Evolutionary conservation across 2,797 vertebrate genomes (phyloP).

Genomic region (Potorous gilbertii): DNA sequence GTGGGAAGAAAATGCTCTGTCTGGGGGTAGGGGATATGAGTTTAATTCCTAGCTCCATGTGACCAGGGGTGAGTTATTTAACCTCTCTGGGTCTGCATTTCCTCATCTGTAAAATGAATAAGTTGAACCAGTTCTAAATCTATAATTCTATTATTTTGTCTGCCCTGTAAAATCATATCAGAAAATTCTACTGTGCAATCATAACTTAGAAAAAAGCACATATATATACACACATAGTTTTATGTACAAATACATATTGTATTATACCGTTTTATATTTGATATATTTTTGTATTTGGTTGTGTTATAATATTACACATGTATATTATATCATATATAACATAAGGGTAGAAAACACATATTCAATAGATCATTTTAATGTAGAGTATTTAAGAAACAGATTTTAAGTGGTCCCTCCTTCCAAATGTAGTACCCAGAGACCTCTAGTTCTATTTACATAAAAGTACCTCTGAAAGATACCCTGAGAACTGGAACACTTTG

Average conservation of each 20-base stretch:
- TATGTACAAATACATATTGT: background rate
- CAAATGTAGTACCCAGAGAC: no score
- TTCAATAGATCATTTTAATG: no score
- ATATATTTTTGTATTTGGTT: background rate
- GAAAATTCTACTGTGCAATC: background rate
- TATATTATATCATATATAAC: background rate
- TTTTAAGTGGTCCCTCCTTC: no score
- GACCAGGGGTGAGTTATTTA: background rate
- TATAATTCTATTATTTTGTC: background rate
- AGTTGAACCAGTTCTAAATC: background rate
- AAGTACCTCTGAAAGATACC: no score
- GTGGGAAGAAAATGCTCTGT: background rate
- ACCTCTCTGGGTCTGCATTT: background rate
- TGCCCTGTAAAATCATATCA: background rate
- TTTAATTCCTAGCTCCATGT: background rate
- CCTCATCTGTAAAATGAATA: background rate
- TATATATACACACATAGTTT: background rate
- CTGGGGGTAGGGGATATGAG: background rate
- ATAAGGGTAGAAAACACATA: no score
- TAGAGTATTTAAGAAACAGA: no score
- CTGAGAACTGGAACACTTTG: no score
- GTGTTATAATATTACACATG: background rate
- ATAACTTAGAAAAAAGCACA: background rate
- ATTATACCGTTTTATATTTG: background rate
- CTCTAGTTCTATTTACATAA: no score